Base-by-base conservation (phyloP, 2,113 vertebrate species). In the Garra rufa region DNA sequence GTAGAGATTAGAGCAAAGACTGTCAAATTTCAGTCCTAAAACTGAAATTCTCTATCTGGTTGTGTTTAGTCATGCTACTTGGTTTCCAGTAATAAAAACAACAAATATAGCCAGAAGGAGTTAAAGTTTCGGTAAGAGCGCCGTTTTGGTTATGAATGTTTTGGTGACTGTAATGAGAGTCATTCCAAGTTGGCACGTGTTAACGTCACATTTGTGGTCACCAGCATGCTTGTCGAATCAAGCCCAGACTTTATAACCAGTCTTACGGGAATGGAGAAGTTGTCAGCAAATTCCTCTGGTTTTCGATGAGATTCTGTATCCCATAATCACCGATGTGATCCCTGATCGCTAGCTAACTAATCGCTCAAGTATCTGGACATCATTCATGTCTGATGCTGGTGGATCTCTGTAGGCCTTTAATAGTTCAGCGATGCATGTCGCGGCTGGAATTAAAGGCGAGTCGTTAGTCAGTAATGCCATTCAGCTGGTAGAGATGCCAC, bases 171-270 rank as follows among this genome's bases (percentile, higher is more conserved):
- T 75, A 75, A 75, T 28, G 7, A 74, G 73, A 75, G 26, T 70
- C 46, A 50, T 50, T 17, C 8, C 6, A 11, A 6, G 15, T 46
- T 75, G 24, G 44, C 73, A 50, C 21, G 8, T 48, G 44, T 75
- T 41, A 50, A 57, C 17, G n/a, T 86, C 61, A 46, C 76, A n/a
- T 71, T 78, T 86, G 85, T 79, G 74, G 74, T 28, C 24, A 43
- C 4, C 7, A 67, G 59, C 30, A 43, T 82, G 71, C 67, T 69
- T 70, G 50, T 30, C 4, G 38, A 75, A 75, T 75, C 24, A 43
- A 46, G 70, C 71, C 57, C 71, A 65, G 28, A 43, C 48, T 76
- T 59, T 61, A 55, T 57, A 78, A 41, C 21, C 7, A n/a, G 24
- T 19, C 70, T 86, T 83, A 63, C 76, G 11, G 76, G 69, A 87